phyloP scores from a whole-genome alignment of 2,113 vertebrate species.

The Austrofundulus limnaeus region DNA sequence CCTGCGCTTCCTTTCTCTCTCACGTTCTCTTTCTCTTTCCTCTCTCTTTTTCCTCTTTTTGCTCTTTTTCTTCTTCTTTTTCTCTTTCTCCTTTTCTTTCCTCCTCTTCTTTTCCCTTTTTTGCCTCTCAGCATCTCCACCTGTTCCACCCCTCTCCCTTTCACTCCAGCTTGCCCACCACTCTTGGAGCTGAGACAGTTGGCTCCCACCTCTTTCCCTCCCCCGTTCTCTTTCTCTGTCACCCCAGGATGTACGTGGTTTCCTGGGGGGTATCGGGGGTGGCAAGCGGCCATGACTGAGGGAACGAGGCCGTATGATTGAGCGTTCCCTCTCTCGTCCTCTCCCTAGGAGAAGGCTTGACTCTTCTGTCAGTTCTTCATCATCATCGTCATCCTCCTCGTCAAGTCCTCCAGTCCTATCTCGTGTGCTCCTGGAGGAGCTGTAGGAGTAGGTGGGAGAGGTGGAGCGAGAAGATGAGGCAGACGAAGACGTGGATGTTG shows the following conservation, averaged over 20 bases:
- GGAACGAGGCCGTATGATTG: constrained; percentile 75
- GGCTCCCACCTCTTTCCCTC: constrained; percentile 78
- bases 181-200: constrained; percentile 81
- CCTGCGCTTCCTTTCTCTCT: constrained; percentile 77
- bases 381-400: constrained; percentile 77
- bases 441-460: constrained; percentile 79
- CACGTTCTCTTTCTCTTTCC: constrained; percentile 77
- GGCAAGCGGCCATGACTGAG: constrained; percentile 79
- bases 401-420: constrained; percentile 72
- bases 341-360: constrained; percentile 81
- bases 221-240: constrained; percentile 74
- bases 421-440: constrained; percentile 78
- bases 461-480: constrained; percentile 79
- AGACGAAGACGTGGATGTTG: constrained; percentile 77
- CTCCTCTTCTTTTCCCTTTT: constrained; percentile 78
- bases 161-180: constrained; percentile 84
- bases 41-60: constrained; percentile 82
- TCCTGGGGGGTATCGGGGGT: constrained; percentile 81
- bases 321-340: constrained; percentile 74
- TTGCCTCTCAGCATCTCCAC: constrained; percentile 73
- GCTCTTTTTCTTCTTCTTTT: constrained; percentile 82
- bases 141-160: constrained; percentile 67
- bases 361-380: constrained; percentile 80
- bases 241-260: constrained; percentile 76
- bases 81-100: constrained; percentile 80